Percentiles rank a stretch among this genome's conserved stretches.
phyloP scores from a whole-genome alignment of 2,888 invertebrate species.

The Eristalis pertinax region DNA sequence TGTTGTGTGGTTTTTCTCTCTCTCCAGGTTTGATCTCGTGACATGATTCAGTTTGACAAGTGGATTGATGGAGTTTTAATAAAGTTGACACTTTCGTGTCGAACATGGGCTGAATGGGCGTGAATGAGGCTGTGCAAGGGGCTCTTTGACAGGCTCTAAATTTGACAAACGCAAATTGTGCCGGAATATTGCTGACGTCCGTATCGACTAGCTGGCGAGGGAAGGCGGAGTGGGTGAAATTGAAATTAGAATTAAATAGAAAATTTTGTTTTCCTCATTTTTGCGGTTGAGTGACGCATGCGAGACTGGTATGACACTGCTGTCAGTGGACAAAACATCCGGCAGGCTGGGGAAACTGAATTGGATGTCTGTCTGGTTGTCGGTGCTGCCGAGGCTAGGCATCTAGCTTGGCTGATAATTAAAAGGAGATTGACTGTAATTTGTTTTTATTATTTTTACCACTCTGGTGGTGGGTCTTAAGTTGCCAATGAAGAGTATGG shows the following conservation, averaged over 20 bases:
- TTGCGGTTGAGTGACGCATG: background rate
- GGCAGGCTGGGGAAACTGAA: background rate
- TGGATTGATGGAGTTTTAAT: slow-evolving; percentile 62
- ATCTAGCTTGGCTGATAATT: too few relatives aligned
- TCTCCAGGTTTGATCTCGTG: slow-evolving; percentile 28
- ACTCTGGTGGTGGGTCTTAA: too few relatives aligned
- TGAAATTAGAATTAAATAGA: background rate
- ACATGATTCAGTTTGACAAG: slow-evolving; percentile 57
- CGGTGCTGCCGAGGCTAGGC: background rate
- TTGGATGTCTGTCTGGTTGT: background rate
- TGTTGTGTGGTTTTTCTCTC: background rate
- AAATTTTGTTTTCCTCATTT: background rate
- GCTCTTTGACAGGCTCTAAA: slow-evolving; percentile 44
- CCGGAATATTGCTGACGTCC: background rate
- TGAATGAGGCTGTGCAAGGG: background rate
- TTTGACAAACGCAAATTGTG: slow-evolving; percentile 49
- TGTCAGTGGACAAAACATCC: background rate
- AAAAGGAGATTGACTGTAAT: too few relatives aligned
- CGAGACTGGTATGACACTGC: background rate
- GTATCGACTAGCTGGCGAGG: background rate
- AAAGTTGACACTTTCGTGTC: slow-evolving; percentile 58
- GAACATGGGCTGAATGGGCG: slow-evolving; percentile 30
- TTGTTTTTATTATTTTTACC: too few relatives aligned
- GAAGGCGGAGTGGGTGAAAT: background rate
- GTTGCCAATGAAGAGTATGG: too few relatives aligned